phyloP scores from a whole-genome alignment of 2,888 invertebrate species.

The Alviniconcha strummeri region DNA sequence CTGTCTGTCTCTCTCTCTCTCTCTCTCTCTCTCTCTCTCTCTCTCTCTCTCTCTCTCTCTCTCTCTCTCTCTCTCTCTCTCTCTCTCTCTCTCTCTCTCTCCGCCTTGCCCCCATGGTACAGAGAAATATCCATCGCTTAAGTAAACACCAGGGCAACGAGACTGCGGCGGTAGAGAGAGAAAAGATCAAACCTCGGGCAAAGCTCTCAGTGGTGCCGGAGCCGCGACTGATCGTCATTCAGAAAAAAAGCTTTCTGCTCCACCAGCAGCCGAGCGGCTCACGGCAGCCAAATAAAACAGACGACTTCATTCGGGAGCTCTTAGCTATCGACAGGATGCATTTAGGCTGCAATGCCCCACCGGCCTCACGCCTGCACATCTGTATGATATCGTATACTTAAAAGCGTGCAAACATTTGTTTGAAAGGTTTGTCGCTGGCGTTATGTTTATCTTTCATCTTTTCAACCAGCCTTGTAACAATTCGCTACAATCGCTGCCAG shows the following conservation, averaged over 20 bases:
- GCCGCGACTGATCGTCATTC: too few species aligned
- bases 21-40: too few species aligned
- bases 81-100: not conserved
- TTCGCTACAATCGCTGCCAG: slow-evolving; percentile 31
- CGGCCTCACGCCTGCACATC: slow-evolving; percentile 15
- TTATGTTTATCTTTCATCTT: slow-evolving; percentile 41
- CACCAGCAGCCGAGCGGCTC: too few species aligned
- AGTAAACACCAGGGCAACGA: not conserved
- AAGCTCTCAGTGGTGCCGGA: not conserved
- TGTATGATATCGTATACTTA: slow-evolving; percentile 37
- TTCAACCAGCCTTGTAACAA: slow-evolving; percentile 37
- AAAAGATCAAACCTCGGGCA: not conserved
- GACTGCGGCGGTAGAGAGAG: not conserved
- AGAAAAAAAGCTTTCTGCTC: too few species aligned
- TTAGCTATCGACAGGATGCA: slow-evolving; percentile 10
- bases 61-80: too few species aligned
- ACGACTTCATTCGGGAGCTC: slow-evolving; percentile 14
- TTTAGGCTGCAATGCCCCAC: slow-evolving; percentile 2
- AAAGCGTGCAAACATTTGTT: slow-evolving; percentile 41
- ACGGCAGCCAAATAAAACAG: too few species aligned
- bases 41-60: too few species aligned
- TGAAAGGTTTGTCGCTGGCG: slow-evolving; percentile 35
- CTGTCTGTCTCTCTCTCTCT: too few species aligned
- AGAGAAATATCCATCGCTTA: slow-evolving; percentile 9
- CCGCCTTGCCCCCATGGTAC: not conserved